These are phyloP conservation scores for Calliphora vicina DNA, from an alignment of 1,140 invertebrate species.

Conservation along the genomic window DNA sequence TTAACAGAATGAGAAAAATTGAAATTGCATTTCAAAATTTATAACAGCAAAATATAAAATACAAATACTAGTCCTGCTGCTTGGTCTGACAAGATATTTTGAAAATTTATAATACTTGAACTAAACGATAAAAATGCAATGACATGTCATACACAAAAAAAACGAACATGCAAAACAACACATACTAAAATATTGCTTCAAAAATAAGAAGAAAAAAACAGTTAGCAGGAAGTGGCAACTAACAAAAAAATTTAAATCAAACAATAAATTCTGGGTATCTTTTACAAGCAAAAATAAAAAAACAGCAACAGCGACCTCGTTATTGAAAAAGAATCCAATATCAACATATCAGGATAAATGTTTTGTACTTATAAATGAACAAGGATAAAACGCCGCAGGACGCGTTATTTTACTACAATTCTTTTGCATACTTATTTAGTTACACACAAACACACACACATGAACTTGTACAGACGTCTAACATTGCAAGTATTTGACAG, in stretches of 20 bases:
- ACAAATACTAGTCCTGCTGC: background rate
- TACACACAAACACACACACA: background rate
- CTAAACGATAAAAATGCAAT: conserved; percentile 2
- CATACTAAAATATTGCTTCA: too few species aligned
- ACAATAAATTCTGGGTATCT: background rate
- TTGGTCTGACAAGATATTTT: background rate
- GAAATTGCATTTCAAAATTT: conserved; percentile 1
- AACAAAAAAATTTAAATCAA: background rate
- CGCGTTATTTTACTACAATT: background rate
- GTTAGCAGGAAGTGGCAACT: background rate
- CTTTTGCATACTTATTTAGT: background rate
- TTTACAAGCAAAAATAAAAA: background rate
- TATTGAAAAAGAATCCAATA: background rate
- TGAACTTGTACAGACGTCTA: background rate
- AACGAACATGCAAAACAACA: background rate
- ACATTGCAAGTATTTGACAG: conserved; percentile 28
- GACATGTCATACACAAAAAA: background rate
- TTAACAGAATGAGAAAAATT: background rate
- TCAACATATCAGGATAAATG: background rate
- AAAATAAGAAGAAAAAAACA: background rate
- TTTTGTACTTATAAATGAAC: conserved; percentile 6
- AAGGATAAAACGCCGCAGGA: conserved; percentile 11
- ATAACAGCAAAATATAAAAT: background rate
- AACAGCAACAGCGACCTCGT: background rate
- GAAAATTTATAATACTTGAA: background rate